Percentiles rank a stretch among this genome's conserved stretches.
phyloP scores from a whole-genome alignment of 2,888 invertebrate species.

The Drosophila nr. fundita region DNA sequence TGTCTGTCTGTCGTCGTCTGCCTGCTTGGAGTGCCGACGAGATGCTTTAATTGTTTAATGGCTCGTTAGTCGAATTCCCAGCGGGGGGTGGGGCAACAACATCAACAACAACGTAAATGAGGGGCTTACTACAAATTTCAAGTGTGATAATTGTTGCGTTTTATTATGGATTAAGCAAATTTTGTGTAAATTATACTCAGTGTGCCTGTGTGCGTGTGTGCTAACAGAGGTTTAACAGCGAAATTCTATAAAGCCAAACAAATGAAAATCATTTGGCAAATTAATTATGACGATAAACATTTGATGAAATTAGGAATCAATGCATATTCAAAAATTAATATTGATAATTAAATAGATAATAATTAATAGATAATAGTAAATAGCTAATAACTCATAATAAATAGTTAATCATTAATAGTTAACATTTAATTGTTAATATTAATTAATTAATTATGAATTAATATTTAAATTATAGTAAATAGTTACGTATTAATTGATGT shows the following conservation, averaged over 20 bases:
- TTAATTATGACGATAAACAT: not conserved
- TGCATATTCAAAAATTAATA: not conserved
- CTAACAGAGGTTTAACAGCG: not conserved
- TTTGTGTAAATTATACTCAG: conserved; percentile 46
- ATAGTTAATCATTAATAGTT: not conserved
- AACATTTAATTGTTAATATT: not conserved
- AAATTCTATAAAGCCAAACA: not conserved
- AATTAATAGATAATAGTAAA: not conserved
- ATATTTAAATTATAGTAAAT: not conserved
- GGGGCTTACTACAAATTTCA: conserved; percentile 48
- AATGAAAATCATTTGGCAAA: not conserved
- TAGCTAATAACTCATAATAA: not conserved
- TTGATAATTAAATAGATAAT: not conserved
- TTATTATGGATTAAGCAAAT: conserved; percentile 64
- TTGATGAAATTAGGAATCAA: not conserved
- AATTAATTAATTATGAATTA: not conserved
- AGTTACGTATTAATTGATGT: not conserved
- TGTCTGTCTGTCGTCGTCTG: conserved; percentile 12
- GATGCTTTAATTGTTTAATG: conserved; percentile 76
- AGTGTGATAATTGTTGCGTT: conserved; percentile 74
- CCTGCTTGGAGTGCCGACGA: conserved; percentile 34
- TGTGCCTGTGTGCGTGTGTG: conserved; percentile 5
- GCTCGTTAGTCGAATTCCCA: conserved; percentile 75
- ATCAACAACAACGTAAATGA: conserved; percentile 6
- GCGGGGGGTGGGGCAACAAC: conserved; percentile 60